A percentile compares a stretch with the other conserved stretches of the same genome.
phyloP scores from a whole-genome alignment of 2,113 vertebrate genomes.

The Phaetusa simplex region DNA sequence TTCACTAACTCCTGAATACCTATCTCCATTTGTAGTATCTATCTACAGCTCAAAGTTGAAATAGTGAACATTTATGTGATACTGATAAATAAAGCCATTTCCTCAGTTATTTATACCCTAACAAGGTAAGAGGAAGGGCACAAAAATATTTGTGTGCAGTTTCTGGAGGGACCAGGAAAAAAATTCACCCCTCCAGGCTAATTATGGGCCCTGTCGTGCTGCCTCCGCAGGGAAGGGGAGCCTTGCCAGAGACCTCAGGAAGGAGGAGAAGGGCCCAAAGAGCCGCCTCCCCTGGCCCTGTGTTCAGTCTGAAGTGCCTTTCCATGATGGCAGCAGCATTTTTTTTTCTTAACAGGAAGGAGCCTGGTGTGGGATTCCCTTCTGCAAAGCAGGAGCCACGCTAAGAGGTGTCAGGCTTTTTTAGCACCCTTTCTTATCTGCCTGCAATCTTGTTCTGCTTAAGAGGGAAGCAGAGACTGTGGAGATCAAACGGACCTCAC shows the following conservation, averaged over 20 bases:
- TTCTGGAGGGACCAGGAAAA: not conserved
- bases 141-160: not conserved
- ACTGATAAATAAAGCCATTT: not conserved
- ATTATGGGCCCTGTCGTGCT: not conserved
- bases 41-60: not conserved
- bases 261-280: not conserved
- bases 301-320: not conserved
- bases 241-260: not conserved
- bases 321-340: not conserved
- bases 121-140: not conserved
- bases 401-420: not conserved
- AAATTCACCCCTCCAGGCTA: not conserved
- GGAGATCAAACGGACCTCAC: not conserved
- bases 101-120: not conserved
- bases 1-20: not conserved
- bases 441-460: not conserved
- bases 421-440: not conserved
- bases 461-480: rapidly evolving
- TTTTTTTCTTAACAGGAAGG: not conserved
- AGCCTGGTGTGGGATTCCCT: not conserved
- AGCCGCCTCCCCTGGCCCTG: not conserved
- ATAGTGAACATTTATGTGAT: not conserved
- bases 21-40: not conserved
- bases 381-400: not conserved
- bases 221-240: not conserved